A percentile compares a stretch with the other conserved stretches of the same genome.
phyloP scores from a whole-genome alignment of 2,888 invertebrate species.

The Axea sp. region DNA sequence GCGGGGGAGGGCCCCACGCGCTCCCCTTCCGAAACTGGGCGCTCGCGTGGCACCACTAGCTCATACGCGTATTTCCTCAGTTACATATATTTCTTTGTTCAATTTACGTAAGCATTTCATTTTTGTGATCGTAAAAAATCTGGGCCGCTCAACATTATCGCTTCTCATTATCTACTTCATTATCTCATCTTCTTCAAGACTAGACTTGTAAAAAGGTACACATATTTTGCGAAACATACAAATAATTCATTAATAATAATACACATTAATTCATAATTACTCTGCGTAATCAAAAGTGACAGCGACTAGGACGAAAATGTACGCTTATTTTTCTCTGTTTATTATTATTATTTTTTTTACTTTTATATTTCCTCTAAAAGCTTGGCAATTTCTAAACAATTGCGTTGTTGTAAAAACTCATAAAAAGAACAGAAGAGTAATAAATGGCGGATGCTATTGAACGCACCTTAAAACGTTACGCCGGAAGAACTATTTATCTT shows the following conservation, averaged over 20 bases:
- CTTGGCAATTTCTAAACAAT: constrained; percentile 32
- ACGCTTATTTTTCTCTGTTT: constrained; percentile 15
- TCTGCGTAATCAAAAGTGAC: constrained; percentile 60
- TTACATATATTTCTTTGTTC: constrained; percentile 24
- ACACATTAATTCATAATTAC: constrained; percentile 62
- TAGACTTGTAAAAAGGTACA: constrained; percentile 77
- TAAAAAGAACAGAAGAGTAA: constrained; percentile 32
- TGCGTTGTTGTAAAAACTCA: constrained; percentile 33
- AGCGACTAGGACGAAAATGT: constrained; percentile 53
- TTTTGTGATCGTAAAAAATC: constrained; percentile 55
- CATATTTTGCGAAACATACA: constrained; percentile 74
- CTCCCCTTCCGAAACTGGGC: no score
- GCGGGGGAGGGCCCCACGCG: no score
- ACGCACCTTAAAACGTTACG: constrained; percentile 16
- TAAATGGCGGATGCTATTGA: constrained; percentile 9
- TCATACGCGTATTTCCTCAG: constrained; percentile 2
- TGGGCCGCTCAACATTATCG: constrained; percentile 58
- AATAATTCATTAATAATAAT: constrained; percentile 56
- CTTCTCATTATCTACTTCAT: constrained; percentile 50
- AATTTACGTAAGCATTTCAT: constrained; percentile 17
- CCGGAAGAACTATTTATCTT: constrained; percentile 34
- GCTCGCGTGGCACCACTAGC: neutral
- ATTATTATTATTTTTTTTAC: neutral
- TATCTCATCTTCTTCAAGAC: constrained; percentile 70
- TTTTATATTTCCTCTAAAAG: constrained; percentile 23